Evolutionary conservation across 2,888 invertebrate genomes (phyloP).

Genomic region (Aspidapion aeneum): DNA sequence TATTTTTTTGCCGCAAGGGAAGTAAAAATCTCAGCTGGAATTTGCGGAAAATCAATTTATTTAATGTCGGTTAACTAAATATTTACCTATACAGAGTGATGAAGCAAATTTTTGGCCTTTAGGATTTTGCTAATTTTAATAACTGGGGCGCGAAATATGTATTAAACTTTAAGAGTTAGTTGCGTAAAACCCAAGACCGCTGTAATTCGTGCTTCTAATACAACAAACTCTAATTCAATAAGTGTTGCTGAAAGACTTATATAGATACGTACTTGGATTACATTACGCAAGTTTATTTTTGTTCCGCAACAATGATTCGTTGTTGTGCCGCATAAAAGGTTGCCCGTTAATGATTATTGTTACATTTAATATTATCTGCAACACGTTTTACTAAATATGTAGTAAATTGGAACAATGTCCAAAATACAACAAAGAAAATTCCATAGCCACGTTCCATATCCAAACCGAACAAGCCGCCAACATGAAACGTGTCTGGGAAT

Average conservation of each 20-base stretch:
- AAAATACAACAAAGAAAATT: not conserved
- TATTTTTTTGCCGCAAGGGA: too few relatives aligned
- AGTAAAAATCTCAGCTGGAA: too few relatives aligned
- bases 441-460: too few relatives aligned
- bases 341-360: slow-evolving; percentile 16
- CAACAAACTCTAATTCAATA: slow-evolving; percentile 26
- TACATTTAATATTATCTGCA: slow-evolving; percentile 12
- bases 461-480: too few relatives aligned
- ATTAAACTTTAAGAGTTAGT: not conserved
- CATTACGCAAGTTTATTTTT: slow-evolving; percentile 35
- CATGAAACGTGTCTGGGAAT: too few relatives aligned
- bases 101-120: not conserved
- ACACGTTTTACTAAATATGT: not conserved
- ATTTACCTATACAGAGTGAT: not conserved
- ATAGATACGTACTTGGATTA: slow-evolving; percentile 29
- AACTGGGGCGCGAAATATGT: not conserved
- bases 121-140: not conserved
- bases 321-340: slow-evolving; percentile 17
- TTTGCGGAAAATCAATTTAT: too few relatives aligned
- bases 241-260: slow-evolving; percentile 22
- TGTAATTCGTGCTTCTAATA: slow-evolving; percentile 31
- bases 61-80: too few relatives aligned
- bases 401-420: not conserved
- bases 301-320: slow-evolving; percentile 39
- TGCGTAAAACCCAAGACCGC: slow-evolving; percentile 18